A percentile compares a stretch with the other conserved stretches of the same genome.
Evolutionary conservation across 2,113 vertebrate species (phyloP).

Genomic region (Balaenoptera acutorostrata): DNA sequence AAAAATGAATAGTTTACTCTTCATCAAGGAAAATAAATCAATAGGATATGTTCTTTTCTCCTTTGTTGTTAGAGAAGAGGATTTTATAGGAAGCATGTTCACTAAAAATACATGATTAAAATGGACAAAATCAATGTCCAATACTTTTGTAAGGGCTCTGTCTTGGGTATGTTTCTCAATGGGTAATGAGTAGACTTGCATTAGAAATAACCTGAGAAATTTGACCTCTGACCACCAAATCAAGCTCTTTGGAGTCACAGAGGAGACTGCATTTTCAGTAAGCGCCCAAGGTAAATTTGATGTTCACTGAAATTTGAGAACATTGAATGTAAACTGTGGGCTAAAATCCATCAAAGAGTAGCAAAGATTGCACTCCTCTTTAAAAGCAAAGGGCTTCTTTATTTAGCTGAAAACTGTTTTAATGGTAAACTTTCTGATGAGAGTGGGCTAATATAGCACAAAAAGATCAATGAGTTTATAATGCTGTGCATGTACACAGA

Average conservation of each 20-base stretch:
- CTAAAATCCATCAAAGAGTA: background rate
- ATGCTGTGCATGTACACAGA: background rate
- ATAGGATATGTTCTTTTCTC: background rate
- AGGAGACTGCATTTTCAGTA: background rate
- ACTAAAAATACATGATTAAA: background rate
- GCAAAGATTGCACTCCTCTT: background rate
- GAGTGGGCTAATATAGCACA: background rate
- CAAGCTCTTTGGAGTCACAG: background rate
- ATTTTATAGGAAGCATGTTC: background rate
- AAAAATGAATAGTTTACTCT: slow-evolving; percentile 26
- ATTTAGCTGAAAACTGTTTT: background rate
- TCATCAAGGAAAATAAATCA: slow-evolving; percentile 38
- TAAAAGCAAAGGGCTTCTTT: background rate
- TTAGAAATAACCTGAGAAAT: background rate
- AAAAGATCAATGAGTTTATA: background rate
- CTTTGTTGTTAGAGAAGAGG: background rate
- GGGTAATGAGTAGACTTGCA: background rate
- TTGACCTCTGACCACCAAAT: background rate
- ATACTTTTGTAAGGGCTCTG: background rate
- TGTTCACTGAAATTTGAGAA: background rate
- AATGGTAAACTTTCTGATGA: background rate
- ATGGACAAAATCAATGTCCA: background rate
- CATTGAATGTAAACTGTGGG: background rate
- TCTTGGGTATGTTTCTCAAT: background rate
- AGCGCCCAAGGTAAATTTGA: background rate